Evolutionary conservation across 2,888 invertebrate species (phyloP).

Genomic region (Epirrhoe alternata): DNA sequence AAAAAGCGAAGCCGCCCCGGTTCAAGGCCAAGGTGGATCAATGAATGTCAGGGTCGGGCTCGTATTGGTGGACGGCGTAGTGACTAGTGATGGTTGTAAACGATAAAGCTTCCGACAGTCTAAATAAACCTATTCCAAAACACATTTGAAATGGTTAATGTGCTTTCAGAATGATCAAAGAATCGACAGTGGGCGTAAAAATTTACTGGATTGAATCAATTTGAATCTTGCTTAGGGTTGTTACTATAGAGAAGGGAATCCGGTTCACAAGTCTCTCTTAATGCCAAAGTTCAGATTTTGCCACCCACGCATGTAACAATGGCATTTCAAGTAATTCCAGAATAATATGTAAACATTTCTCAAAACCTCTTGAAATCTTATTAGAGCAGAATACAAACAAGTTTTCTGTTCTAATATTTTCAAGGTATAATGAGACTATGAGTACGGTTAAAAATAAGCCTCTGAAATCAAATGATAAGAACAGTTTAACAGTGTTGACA

Average conservation of each 20-base stretch:
- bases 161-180: slow-evolving; percentile 5
- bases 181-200: not conserved
- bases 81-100: slow-evolving; percentile 11
- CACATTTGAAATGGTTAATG: not conserved
- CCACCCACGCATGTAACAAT: not conserved
- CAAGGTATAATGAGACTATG: not conserved
- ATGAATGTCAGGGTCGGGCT: slow-evolving; percentile 46
- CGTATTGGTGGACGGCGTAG: slow-evolving; percentile 18
- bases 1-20: slow-evolving; percentile 31
- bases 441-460: not conserved
- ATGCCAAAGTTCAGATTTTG: slow-evolving; percentile 9
- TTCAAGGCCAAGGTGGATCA: slow-evolving; percentile 44
- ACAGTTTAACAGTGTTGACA: slow-evolving; percentile 1
- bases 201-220: slow-evolving; percentile 1
- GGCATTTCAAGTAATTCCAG: not conserved
- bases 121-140: slow-evolving; percentile 6
- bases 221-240: not conserved
- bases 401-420: too few species aligned
- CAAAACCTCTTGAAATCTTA: not conserved
- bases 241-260: slow-evolving; percentile 1
- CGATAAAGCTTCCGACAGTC: slow-evolving; percentile 7
- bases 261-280: slow-evolving; percentile 7
- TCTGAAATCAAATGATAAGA: not conserved
- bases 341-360: not conserved
- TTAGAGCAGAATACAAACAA: too few species aligned